A percentile compares a stretch with the other conserved stretches of the same genome.
Conservation (phyloP, 1,140 invertebrate species). For the Neomicropteryx cornuta region DNA sequence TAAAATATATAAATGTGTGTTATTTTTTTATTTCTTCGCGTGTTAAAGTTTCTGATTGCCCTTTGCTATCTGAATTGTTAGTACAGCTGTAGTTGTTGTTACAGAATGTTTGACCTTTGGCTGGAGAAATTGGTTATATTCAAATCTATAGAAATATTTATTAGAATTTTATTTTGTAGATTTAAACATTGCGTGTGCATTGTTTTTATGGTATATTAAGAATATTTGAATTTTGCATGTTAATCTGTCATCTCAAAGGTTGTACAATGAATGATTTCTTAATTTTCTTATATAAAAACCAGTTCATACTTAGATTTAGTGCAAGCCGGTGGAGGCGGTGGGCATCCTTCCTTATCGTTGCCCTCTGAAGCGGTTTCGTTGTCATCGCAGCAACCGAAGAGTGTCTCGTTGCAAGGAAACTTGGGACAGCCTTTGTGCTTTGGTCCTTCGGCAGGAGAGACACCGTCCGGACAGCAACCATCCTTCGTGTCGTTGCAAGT, state of each 20-base stretch:
- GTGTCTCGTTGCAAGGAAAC: slow-evolving; percentile 58
- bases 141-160: no score
- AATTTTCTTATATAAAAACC: no score
- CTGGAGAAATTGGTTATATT: no score
- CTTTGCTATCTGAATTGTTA: background rate
- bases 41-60: background rate
- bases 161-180: no score
- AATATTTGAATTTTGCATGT: no score
- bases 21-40: background rate
- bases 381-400: slow-evolving; percentile 78
- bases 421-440: slow-evolving; percentile 67
- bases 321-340: slow-evolving; percentile 51
- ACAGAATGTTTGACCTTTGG: no score
- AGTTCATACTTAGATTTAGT: slow-evolving; percentile 46
- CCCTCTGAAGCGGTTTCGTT: slow-evolving; percentile 66
- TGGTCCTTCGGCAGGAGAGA: slow-evolving; percentile 66
- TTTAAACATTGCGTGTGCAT: no score
- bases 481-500: slow-evolving; percentile 73
- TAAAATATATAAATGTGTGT: no score
- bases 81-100: slow-evolving; percentile 18
- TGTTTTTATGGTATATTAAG: no score
- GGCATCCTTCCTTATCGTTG: slow-evolving; percentile 75
- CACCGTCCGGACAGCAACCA: slow-evolving; percentile 83
- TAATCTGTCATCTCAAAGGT: no score
- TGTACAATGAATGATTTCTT: no score